Conservation (phyloP, 2,797 vertebrate genomes). For the Pangasius djambal region DNA sequence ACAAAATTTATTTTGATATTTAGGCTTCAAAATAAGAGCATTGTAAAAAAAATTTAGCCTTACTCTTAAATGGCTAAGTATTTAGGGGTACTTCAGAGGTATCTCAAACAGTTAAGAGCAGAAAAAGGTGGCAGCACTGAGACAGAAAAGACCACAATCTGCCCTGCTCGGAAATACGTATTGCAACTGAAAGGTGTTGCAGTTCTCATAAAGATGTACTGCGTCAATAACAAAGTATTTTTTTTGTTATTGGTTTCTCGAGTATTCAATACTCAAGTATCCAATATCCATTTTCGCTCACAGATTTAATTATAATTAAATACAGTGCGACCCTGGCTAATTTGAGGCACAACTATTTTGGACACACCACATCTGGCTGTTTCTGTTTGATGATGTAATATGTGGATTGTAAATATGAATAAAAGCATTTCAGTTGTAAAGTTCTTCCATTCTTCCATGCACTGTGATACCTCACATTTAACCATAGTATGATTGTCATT, state of each 20-base stretch:
- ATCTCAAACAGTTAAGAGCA: not conserved
- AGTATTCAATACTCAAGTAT: not conserved
- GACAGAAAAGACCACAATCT: not conserved
- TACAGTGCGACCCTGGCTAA: not conserved
- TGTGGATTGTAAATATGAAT: not conserved
- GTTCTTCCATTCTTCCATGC: not conserved
- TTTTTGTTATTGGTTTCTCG: too few relatives aligned
- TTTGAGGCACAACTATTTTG: not conserved
- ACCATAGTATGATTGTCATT: not conserved
- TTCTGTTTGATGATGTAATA: not conserved
- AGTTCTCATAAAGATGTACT: not conserved
- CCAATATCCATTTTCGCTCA: not conserved
- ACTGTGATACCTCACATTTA: not conserved
- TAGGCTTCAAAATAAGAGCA: not conserved
- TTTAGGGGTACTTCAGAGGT: not conserved
- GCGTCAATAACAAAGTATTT: not conserved
- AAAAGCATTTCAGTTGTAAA: not conserved
- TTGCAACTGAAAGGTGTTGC: not conserved
- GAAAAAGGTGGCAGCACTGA: not conserved
- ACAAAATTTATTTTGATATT: not conserved
- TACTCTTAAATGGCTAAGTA: not conserved
- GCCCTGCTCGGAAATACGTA: not conserved
- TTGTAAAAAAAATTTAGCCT: not conserved
- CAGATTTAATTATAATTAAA: not conserved
- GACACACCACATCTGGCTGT: not conserved